These are phyloP conservation scores for Illadopsis cleaveri DNA, from an alignment of 2,113 vertebrate genomes.

Conservation along the genomic window DNA sequence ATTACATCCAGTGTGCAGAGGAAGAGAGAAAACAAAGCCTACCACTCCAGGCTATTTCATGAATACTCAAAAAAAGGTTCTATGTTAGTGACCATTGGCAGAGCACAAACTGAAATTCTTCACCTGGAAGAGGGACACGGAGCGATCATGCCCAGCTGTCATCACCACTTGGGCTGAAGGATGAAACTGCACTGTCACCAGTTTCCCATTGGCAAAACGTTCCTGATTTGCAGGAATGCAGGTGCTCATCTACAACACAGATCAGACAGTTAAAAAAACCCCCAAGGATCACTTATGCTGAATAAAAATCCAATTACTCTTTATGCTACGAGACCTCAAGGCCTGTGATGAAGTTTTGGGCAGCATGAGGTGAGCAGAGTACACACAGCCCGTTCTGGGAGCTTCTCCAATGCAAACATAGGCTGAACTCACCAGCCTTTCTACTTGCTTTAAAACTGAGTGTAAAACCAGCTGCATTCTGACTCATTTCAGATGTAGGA, in stretches of 20 bases:
- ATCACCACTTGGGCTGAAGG: slow-evolving; percentile 89
- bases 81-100: not conserved
- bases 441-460: not conserved
- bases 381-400: not conserved
- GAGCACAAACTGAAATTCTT: not conserved
- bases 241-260: slow-evolving; percentile 79
- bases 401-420: not conserved
- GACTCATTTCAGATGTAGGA: not conserved
- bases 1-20: not conserved
- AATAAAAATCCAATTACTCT: not conserved
- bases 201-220: slow-evolving; percentile 70
- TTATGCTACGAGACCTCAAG: not conserved
- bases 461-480: not conserved
- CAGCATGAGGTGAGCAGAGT: not conserved
- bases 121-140: slow-evolving; percentile 93
- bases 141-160: slow-evolving; percentile 86
- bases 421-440: not conserved
- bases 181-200: slow-evolving; percentile 91
- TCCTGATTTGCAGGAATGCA: slow-evolving; percentile 85
- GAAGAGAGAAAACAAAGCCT: not conserved
- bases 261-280: not conserved
- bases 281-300: not conserved
- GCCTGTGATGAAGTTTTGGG: not conserved
- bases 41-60: not conserved
- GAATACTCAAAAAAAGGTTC: not conserved